Evolutionary conservation across 2,888 invertebrate species (phyloP).

Genomic region (Drosophila melanosoma): DNA sequence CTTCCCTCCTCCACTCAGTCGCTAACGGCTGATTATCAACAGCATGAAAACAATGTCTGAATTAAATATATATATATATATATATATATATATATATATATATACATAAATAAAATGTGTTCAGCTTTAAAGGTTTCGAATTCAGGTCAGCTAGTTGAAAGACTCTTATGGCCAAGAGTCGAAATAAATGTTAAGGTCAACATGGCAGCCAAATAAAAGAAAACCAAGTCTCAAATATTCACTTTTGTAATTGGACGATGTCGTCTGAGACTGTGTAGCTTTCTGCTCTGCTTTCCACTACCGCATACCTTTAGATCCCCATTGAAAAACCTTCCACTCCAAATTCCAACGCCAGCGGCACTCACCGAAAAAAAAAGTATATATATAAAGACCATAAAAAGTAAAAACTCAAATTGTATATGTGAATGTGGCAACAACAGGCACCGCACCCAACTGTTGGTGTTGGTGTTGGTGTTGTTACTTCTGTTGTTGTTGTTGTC

Average conservation of each 20-base stretch:
- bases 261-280: constrained; percentile 42
- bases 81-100: neutral
- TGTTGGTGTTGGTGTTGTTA: constrained; percentile 35
- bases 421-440: constrained; percentile 30
- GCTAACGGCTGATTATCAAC: constrained; percentile 67
- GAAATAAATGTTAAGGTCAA: constrained; percentile 76
- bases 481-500: constrained; percentile 32
- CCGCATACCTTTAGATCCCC: constrained; percentile 59
- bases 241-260: constrained; percentile 78
- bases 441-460: constrained; percentile 41
- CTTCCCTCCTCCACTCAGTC: constrained; percentile 1
- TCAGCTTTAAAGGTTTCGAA: constrained; percentile 48
- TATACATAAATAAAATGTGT: constrained; percentile 30
- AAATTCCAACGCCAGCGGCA: constrained; percentile 26
- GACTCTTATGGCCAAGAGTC: constrained; percentile 55
- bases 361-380: constrained; percentile 19
- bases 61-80: constrained; percentile 28
- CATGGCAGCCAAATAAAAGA: constrained; percentile 33
- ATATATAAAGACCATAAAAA: constrained; percentile 40
- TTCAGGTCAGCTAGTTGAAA: constrained; percentile 57
- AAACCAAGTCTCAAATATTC: constrained; percentile 66
- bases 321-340: constrained; percentile 20
- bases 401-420: constrained; percentile 46
- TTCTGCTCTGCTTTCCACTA: constrained; percentile 13
- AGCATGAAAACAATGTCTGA: constrained; percentile 50